Percentiles rank a stretch among this genome's conserved stretches.
These are phyloP conservation scores for Rhinogobio ventralis DNA, from an alignment of 2,797 vertebrate genomes.

Conservation along the genomic window DNA sequence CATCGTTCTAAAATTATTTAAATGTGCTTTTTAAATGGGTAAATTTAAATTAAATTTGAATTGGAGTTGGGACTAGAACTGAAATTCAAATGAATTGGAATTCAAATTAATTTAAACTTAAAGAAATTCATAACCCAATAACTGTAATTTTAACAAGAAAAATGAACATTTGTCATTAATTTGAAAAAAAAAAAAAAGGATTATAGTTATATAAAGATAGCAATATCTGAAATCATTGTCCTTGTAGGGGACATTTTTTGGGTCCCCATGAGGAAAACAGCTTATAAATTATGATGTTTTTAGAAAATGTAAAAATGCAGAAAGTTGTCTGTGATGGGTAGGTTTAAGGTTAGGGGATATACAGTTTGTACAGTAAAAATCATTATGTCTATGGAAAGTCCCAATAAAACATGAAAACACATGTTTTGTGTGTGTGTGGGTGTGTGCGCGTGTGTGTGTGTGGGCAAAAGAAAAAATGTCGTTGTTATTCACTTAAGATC, in stretches of 20 bases:
- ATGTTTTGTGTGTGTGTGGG: too few species aligned
- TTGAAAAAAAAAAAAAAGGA: neutral
- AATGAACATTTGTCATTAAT: neutral
- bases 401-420: too few species aligned
- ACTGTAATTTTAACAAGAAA: neutral
- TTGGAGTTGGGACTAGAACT: neutral
- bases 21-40: neutral
- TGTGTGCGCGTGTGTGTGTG: neutral
- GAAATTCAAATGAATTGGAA: neutral
- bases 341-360: too few species aligned
- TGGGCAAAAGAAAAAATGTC: neutral
- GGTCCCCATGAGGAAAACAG: too few species aligned
- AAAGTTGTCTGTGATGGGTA: too few species aligned
- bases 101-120: neutral
- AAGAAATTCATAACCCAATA: neutral
- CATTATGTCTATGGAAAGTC: too few species aligned
- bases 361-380: too few species aligned
- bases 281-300: too few species aligned
- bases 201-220: neutral
- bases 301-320: too few species aligned
- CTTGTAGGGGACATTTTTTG: too few species aligned
- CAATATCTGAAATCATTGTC: too few species aligned
- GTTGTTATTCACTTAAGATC: neutral
- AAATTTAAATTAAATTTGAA: neutral
- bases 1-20: neutral